A percentile compares a stretch with the other conserved stretches of the same genome.
These are phyloP conservation scores for Orthonyx spaldingii DNA, from an alignment of 2,113 vertebrate genomes.

Conservation along the genomic window DNA sequence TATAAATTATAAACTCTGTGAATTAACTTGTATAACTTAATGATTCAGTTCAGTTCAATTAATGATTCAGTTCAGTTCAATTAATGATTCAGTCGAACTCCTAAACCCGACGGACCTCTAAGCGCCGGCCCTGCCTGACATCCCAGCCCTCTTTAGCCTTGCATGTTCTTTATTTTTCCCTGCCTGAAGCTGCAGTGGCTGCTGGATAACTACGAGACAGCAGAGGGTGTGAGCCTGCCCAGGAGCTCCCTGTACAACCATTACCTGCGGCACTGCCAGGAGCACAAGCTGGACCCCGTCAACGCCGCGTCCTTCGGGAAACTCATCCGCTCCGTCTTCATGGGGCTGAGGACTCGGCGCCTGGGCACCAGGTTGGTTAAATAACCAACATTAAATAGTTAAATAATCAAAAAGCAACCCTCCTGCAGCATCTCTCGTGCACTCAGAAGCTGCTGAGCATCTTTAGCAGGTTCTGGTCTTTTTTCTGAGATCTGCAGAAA, in stretches of 20 bases:
- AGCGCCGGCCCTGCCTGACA: fast-evolving
- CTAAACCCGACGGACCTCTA: not conserved
- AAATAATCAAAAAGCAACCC: too few species aligned
- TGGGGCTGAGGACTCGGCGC: constrained; percentile 92
- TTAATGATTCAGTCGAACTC: too few species aligned
- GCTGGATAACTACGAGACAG: constrained; percentile 95
- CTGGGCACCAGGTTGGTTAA: constrained; percentile 94
- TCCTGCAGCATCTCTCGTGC: not conserved
- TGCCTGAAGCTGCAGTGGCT: constrained; percentile 90
- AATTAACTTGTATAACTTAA: not conserved
- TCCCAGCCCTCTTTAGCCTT: not conserved
- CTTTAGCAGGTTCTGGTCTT: not conserved
- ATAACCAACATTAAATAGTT: too few species aligned
- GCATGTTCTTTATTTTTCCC: not conserved
- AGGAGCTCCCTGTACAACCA: constrained; percentile 95
- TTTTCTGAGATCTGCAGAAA: not conserved
- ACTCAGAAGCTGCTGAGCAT: not conserved
- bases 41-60: too few species aligned
- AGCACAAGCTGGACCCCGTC: constrained; percentile 95
- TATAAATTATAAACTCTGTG: not conserved
- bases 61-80: too few species aligned
- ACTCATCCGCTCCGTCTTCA: constrained; percentile 96
- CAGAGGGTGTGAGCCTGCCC: constrained; percentile 93
- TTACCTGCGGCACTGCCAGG: constrained; percentile 95
- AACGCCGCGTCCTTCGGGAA: constrained; percentile 97